Evolutionary conservation across 2,113 vertebrate genomes (phyloP), one percentile per base, ranked within the genome.

Genomic region (Coreoperca whiteheadi): DNA sequence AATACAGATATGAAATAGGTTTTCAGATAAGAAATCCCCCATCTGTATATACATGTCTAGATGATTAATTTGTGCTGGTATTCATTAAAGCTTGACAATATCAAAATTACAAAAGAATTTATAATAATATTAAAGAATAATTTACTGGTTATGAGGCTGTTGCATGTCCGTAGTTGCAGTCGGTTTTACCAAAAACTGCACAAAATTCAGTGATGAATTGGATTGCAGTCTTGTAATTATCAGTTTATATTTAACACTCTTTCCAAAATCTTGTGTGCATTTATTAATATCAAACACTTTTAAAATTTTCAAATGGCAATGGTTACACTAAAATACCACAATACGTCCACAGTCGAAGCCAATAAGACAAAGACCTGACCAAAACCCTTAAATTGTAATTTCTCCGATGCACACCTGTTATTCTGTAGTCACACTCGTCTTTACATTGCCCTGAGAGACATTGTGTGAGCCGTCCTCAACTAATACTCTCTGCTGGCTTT

Each of bases 401-500:
- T 23, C 11, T 54, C 11, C 4, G 1, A 8, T 15, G 15, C 32
- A 53, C n/a, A 20, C 1, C 5, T 9, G 10, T n/a, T 39, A 23
- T 43, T 65, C 34, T 54, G 15, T 32, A 18, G 12, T 50, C 34
- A 80, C 50, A 68, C 4, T 37, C 0, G 0, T 51, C 32, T 34
- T 28, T 71, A 63, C 30, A 28, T 59, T 73, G 41, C 56, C 43
- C 10, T 12, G 56, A 57, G 68, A 73, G 10, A 10, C 51, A 43
- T 30, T 54, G 5, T 15, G 28, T 34, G 32, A 70, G 66, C 16
- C 2, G 6, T 16, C 43, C 21, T 18, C n/a, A 30, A 43, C 51
- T 74, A 15, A 60, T 87, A 53, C 50, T 41, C 0, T 48, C 32
- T n/a, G 43, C 25, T 32, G 60, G 16, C 21, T 71, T 71, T 20